Base-by-base conservation (phyloP, 2,888 invertebrate species). In the Xanthorhoe spadicearia region DNA sequence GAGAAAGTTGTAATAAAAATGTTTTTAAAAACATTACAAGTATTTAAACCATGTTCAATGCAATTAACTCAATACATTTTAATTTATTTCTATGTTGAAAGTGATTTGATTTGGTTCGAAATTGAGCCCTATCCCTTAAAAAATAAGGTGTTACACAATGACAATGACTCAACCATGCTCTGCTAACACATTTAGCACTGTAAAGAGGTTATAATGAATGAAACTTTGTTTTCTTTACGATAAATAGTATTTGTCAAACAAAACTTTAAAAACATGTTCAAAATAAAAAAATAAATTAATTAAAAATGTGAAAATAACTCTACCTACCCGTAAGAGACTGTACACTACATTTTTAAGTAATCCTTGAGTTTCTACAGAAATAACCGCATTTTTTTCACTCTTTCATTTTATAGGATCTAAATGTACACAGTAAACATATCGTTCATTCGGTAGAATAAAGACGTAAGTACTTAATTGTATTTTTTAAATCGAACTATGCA, bases 11-110 rank as follows among this genome's bases (percentile, higher is more conserved):
- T 43, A 43, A 43, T 43, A 43, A 43, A 43, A 43, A 13, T 13
- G 38, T 43, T 10, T 10, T 10, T 38, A 2, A 10, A 43, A 13
- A 13, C 13, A 43, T 10, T 43, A 38, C 35, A 38, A 43, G 10
- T 13, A 43, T 13, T 59, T 43, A 51, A 52, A 51, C 28, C 23
- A 10, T 46, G 32, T 55, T 23, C 13, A 32, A 54, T 46, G 57
- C 63, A 63, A 57, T 63, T 57, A 35, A 46, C 18, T 52, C 57
- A 63, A 58, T 57, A 28, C 46, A 63, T 63, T 63, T 48, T 23
- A 63, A 63, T 63, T 51, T 35, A 63, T 52, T 57, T 56, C 49
- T 48, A 54, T 61, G 10, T 50, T 15, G 62, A 57, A 57, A 63
- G 35, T 19, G 43, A 52, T 63, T 57, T 46, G 0, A 48, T 46